phyloP scores from a whole-genome alignment of 37 sponge, comb jelly and placozoan species.

The Beroe ovata region DNA sequence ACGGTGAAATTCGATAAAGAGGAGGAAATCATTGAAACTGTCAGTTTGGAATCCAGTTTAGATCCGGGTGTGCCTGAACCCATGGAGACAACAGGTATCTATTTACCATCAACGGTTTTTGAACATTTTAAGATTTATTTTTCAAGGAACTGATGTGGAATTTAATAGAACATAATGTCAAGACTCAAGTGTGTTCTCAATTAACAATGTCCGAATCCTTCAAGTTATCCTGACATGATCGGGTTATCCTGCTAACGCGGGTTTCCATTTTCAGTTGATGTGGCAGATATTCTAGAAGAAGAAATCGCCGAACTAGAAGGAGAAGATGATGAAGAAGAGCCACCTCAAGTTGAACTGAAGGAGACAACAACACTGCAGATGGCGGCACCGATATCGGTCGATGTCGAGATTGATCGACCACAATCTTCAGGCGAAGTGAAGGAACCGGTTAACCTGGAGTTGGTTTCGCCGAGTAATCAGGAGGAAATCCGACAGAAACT shows the following conservation, averaged over 20 bases:
- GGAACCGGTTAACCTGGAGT: neutral
- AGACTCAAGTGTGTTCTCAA: too few relatives aligned
- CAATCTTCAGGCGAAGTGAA: neutral
- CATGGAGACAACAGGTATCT: too few relatives aligned
- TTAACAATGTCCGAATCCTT: too few relatives aligned
- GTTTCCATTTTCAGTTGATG: neutral
- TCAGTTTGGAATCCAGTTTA: neutral
- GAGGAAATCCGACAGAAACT: conserved; percentile 16
- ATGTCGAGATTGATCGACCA: neutral
- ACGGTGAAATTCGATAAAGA: neutral
- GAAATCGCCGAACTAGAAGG: neutral
- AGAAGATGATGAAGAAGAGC: neutral
- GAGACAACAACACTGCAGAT: too few relatives aligned
- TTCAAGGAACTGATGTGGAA: too few relatives aligned
- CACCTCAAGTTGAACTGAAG: neutral
- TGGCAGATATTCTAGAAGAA: conserved; percentile 4
- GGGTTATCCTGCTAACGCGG: neutral
- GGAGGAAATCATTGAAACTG: neutral
- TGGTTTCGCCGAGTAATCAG: neutral
- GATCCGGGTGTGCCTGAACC: neutral
- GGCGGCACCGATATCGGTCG: neutral
- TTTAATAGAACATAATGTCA: too few relatives aligned
- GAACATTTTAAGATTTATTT: too few relatives aligned
- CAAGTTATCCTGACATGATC: too few relatives aligned
- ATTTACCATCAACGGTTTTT: too few relatives aligned